Evolutionary conservation across 1,140 invertebrate genomes (phyloP).

Genomic region (Pachyrhynchus sulphureomaculatus): DNA sequence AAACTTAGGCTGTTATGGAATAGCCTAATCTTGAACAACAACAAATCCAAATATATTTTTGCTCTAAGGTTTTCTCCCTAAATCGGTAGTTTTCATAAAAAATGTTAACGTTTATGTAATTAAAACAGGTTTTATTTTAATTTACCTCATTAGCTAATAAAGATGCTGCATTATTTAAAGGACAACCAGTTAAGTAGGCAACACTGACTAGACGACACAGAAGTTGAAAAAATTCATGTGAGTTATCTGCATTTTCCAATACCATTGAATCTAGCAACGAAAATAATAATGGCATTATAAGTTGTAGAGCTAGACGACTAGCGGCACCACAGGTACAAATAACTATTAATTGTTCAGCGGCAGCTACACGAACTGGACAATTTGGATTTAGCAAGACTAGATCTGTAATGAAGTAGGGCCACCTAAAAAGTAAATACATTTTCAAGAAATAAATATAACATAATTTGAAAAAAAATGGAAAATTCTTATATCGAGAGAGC

Average conservation of each 20-base stretch:
- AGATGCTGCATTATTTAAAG: constrained; percentile 67
- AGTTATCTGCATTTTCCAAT: constrained; percentile 74
- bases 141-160: constrained; percentile 70
- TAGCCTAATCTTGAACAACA: no score
- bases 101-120: no score
- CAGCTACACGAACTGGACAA: constrained; percentile 69
- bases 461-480: no score
- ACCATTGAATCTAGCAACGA: constrained; percentile 74
- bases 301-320: constrained; percentile 62
- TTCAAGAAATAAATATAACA: not conserved
- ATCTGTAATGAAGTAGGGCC: constrained; percentile 91
- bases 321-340: constrained; percentile 72
- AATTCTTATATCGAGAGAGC: no score
- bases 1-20: no score
- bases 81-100: no score
- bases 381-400: constrained; percentile 79
- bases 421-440: constrained; percentile 50
- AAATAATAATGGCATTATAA: constrained; percentile 77
- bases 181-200: constrained; percentile 67
- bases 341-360: constrained; percentile 80
- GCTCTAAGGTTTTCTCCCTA: no score
- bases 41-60: no score
- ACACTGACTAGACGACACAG: constrained; percentile 76
- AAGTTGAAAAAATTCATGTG: constrained; percentile 79
- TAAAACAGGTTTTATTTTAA: no score